Percentiles rank a stretch among this genome's conserved stretches.
Evolutionary conservation across 2,797 vertebrate species (phyloP).

Genomic region (Phrynocephalus guinanensis): DNA sequence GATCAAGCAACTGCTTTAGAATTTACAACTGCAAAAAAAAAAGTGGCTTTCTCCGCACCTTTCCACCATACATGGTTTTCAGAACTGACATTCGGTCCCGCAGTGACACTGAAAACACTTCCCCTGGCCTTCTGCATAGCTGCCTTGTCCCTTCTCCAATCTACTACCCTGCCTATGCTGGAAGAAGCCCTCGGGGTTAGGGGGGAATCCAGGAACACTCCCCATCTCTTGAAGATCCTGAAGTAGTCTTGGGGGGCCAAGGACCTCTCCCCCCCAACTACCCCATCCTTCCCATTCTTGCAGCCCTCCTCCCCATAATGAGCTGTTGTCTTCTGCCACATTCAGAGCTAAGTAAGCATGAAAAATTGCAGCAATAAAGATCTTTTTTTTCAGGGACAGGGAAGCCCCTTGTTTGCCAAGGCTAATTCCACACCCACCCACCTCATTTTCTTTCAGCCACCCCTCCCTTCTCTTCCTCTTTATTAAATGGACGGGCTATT

Average conservation of each 20-base stretch:
- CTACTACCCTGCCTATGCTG: slow-evolving; percentile 8
- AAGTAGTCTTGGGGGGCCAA: not conserved
- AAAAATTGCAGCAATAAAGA: slow-evolving; percentile 79
- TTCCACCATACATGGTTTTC: not conserved
- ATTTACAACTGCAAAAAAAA: not conserved
- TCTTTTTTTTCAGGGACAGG: slow-evolving; percentile 73
- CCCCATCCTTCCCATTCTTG: not conserved
- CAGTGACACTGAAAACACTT: slow-evolving; percentile 27
- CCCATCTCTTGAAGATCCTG: slow-evolving; percentile 23
- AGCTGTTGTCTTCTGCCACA: slow-evolving; percentile 76
- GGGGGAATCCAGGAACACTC: too few relatives aligned
- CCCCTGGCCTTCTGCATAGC: not conserved
- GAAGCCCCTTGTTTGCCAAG: slow-evolving; percentile 79
- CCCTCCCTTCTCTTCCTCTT: slow-evolving; percentile 66
- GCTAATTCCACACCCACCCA: slow-evolving; percentile 75
- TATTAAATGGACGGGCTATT: slow-evolving; percentile 73
- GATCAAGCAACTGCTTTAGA: not conserved
- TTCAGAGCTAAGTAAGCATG: slow-evolving; percentile 81
- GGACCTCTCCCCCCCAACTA: rapidly evolving
- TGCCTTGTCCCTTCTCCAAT: slow-evolving; percentile 29
- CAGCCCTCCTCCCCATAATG: slow-evolving; percentile 61
- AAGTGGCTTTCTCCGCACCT: not conserved
- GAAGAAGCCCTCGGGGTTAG: slow-evolving; percentile 23
- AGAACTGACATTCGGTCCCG: not conserved
- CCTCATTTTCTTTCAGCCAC: slow-evolving; percentile 72